Evolutionary conservation across 2,113 vertebrate species (phyloP).

Genomic region (Corythornis vintsioides): DNA sequence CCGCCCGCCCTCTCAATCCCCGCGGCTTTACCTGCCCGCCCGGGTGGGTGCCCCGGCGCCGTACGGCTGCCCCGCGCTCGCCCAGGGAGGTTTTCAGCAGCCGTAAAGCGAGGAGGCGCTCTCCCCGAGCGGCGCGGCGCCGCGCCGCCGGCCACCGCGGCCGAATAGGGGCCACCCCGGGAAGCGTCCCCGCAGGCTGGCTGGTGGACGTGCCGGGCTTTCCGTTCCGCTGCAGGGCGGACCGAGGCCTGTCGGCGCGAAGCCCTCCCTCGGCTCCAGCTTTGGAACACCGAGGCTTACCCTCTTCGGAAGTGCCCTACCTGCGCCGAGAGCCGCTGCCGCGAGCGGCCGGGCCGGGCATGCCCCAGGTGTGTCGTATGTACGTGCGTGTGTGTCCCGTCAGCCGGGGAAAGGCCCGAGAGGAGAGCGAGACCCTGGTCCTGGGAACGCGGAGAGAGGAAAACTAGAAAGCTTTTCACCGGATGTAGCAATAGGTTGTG

Average conservation of each 20-base stretch:
- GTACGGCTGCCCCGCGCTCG: conserved; percentile 51
- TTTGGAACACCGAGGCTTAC: not conserved
- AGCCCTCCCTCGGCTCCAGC: not conserved
- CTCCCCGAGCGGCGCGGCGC: not conserved
- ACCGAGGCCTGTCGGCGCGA: not conserved
- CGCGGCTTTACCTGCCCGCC: not conserved
- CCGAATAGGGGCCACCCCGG: not conserved
- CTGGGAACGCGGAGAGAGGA: too few relatives aligned
- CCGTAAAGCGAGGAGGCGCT: conserved; percentile 66
- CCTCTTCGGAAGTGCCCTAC: not conserved
- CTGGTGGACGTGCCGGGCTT: not conserved
- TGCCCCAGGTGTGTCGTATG: too few relatives aligned
- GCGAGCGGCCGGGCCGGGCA: not conserved
- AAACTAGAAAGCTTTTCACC: fast-evolving
- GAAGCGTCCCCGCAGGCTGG: not conserved
- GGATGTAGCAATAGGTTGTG: fast-evolving
- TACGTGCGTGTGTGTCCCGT: too few relatives aligned
- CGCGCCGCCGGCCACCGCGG: not conserved
- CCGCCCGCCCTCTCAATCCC: not conserved
- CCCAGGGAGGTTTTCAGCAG: conserved; percentile 66
- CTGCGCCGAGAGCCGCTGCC: not conserved
- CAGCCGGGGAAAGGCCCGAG: too few relatives aligned
- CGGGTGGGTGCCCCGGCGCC: conserved; percentile 6
- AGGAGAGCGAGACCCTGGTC: too few relatives aligned
- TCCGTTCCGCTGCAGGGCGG: not conserved